Evolutionary conservation across 37 sponge, comb jelly and placozoan genomes (phyloP), one percentile per base, ranked within the genome.

Genomic region (Ianthella basta): DNA sequence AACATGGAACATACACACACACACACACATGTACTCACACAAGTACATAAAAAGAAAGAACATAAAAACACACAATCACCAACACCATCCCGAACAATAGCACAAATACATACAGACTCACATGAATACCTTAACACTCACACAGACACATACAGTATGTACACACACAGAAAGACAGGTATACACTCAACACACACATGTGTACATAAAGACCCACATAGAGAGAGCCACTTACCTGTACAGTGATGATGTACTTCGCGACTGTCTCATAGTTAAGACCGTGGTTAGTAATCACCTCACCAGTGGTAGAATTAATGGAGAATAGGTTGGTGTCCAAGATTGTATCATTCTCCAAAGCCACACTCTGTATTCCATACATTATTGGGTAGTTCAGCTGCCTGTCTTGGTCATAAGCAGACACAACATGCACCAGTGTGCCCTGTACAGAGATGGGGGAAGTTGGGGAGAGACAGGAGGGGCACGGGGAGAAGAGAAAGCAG

Each of bases 391-490:
- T 50, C 38, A 75, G 33, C 21, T 44, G 44, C 1, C 23, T 5
- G 78, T 75, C 78, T 3, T 41, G 78, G 25, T 75, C 78, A 41
- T 24, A 36, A 8, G 78, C 78, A 21, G n/a, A 19, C 44, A 75
- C 78, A 44, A 25, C 40, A 12, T 50, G 21, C n/a, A 75, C 54
- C 5, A 75, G 53, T 19, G 78, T 75, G n/a, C 78, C 53, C 78
- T 75, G 78, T 1, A 41, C 50, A 8, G 6, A 44, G 6, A 8
- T 8, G 8, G 50, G 5, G 10, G 44, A 24, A 75, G 8, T 19
- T n/a, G 19, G 33, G 25, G 6, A 69, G 70, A 69, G 34, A 64
- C 6, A 64, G 18, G 16, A 56, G 59, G 15, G 15, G 59, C 59
- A 56, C 59, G n/a, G n/a, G n/a, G n/a, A n/a, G n/a, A n/a, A n/a